Base-by-base conservation (phyloP, 2,888 invertebrate genomes). In the Galeopsomyia nigrocyanea region DNA sequence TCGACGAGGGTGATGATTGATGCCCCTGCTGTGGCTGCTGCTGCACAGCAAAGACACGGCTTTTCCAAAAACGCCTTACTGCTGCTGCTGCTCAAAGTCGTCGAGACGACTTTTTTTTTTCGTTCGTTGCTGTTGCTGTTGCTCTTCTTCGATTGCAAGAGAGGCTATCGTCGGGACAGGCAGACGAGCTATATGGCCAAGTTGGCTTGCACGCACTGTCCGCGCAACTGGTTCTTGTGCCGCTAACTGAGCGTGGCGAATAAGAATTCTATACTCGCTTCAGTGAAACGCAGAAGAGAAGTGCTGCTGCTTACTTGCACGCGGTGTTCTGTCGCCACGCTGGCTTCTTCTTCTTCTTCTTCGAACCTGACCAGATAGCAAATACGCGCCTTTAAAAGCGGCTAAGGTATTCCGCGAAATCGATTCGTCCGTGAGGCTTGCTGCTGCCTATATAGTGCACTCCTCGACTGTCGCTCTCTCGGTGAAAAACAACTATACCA, bases 211-310 rank as follows among this genome's bases (percentile, higher is more conserved):
- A 39, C 39, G 60, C 39, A 22, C 21, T 26, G 39, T 47, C 21
- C 13, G 53, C n/a, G 22, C 49, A 65, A 74, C 74, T 74, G 68
- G 70, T 74, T 74, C 66, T 66, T 64, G 14, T 10, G 56, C 66
- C 56, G 74, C 77, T 79, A 77, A 78, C 78, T 76, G 79, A 80
- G 78, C 80, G 77, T 78, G 71, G 76, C 80, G 79, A 80, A 82
- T 79, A 76, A 79, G 78, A 79, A 80, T 80, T 79, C 78, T 80
- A n/a, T n/a, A 64, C 68, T 67, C 60, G 68, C 64, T 67, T 67
- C 49, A 46, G 53, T 47, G 68, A 53, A 57, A 19, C 46, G 75
- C 76, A 78, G 78, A 56, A 56, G 56, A 22, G 26, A 2, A 57
- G 26, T 62, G 68, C 56, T 46, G 13, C 65, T 31, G 49, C 55